Conservation (phyloP, 2,797 vertebrate species). For the Neosilurus hyrtlii region DNA sequence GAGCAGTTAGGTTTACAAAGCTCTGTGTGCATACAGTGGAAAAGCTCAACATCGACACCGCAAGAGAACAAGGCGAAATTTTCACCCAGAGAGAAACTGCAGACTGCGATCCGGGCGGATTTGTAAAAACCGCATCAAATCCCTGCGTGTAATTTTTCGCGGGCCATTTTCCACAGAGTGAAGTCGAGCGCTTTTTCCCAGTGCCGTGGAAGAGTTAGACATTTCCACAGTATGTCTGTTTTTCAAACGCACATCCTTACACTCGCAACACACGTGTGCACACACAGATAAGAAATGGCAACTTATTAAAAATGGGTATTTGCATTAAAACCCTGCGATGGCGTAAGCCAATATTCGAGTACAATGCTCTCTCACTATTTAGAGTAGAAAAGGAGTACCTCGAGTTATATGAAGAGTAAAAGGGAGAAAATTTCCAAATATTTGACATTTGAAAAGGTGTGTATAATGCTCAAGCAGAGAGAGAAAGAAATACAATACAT, state of each 20-base stretch:
- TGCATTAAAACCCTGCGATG: not conserved
- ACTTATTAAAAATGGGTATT: not conserved
- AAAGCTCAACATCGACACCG: not conserved
- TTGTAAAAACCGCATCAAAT: not conserved
- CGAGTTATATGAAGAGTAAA: not conserved
- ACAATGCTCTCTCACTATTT: not conserved
- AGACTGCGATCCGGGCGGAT: not conserved
- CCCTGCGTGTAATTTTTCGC: not conserved
- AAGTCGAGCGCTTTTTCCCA: not conserved
- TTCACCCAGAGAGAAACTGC: not conserved
- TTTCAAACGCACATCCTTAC: not conserved
- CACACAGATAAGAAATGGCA: not conserved
- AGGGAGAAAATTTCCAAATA: not conserved
- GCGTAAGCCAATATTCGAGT: not conserved
- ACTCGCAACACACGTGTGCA: not conserved
- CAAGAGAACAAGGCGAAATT: not conserved
- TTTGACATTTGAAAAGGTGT: not conserved
- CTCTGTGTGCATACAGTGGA: not conserved
- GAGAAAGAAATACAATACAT: too few relatives aligned
- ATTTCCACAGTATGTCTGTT: not conserved
- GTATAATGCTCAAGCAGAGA: not conserved
- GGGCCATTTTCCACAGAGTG: not conserved
- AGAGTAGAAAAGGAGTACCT: too few relatives aligned
- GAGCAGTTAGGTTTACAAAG: not conserved
- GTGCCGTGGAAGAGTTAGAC: not conserved